Evolutionary conservation across 1,140 invertebrate genomes (phyloP), one percentile per base, ranked within the genome.

Genomic region (Cherax destructor): DNA sequence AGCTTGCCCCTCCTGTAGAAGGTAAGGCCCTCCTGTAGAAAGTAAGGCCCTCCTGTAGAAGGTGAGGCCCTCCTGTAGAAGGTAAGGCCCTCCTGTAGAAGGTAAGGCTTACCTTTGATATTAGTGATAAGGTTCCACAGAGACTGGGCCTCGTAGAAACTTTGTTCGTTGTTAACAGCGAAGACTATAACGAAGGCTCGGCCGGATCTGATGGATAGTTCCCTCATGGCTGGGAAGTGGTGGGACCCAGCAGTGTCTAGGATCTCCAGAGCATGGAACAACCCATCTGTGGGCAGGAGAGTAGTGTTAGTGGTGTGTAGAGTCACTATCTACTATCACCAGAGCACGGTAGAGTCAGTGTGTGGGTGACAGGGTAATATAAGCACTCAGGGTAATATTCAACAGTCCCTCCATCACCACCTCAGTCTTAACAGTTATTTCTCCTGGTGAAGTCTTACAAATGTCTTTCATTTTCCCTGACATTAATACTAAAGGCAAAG

Each of bases 151-250:
- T 94, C 94, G 72, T 94, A 86, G 90, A 94, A 94, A 18, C 94
- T 93, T 86, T 94, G 94, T 24, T 93, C 87, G 65, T 92, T 93
- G 87, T 94, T 93, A 4, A 94, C 93, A 24, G 94, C 93, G 88
- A 94, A 94, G n/a, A 94, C 94, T 1, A 94, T 72, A 0, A 94
- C 91, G 78, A 94, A 94, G 13, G 94, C 94, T n/a, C 93, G 72
- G 10, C 94, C 94, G 10, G 93, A 93, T 18, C 94, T 80, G 74
- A 94, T 94, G 83, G 93, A 94, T 3, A 94, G 87, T 72, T 95
- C 94, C 24, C 94, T 86, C 94, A 94, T 95, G 21, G 94, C 94
- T 7, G 94, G 94, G 91, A 94, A 94, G 77, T 94, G 93, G 87
- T 94, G 93, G 11, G 93, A 94, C 9, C 94, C 94, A 1, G 94